Base-by-base conservation (phyloP, 2,113 vertebrate genomes). In the Paradoxurus hermaphroditus region DNA sequence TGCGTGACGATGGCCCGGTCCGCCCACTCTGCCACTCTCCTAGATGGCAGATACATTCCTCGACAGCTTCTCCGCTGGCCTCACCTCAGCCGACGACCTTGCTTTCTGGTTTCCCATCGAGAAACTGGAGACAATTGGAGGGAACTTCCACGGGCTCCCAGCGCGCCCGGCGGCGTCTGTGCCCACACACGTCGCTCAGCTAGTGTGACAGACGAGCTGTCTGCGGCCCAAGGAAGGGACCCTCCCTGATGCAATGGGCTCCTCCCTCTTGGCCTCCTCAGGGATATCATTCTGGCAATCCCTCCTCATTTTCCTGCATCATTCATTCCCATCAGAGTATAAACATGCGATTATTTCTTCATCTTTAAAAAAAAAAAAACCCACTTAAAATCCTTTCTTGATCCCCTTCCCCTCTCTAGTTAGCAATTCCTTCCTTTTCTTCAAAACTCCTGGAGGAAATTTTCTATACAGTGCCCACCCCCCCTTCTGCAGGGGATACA, bases 371-470 rank as follows among this genome's bases (percentile, higher is more conserved):
- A 44, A 82, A 82, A 72, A 81, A 77, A 13, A 65, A 14, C 1
- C 15, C n/a, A n/a, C n/a, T n/a, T 36, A 9, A 67, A 91, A 49
- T n/a, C 15, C 36, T 72, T 95, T 73, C 44, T 92, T 95, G 41
- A 87, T 4, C 0, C 3, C n/a, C 9, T 39, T 53, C 78, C 34
- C 18, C 16, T 18, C 41, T 59, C 79, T 41, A 56, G 16, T 34
- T 46, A 78, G 36, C 27, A 59, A 56, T 2, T 4, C 6, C 56
- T 46, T 70, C 14, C 25, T 78, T 68, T 59, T 25, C 34, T 86
- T 49, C 62, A 79, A 72, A 91, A 79, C 39, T 44, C 34, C 16
- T 81, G 41, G 63, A 49, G 39, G 62, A 79, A 19, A 4, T 86
- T 59, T 44, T 62, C 87, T 68, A 1, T 12, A 14, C 39, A 15